Base-by-base conservation (phyloP, 2,113 vertebrate genomes). In the Hiodon alosoides region DNA sequence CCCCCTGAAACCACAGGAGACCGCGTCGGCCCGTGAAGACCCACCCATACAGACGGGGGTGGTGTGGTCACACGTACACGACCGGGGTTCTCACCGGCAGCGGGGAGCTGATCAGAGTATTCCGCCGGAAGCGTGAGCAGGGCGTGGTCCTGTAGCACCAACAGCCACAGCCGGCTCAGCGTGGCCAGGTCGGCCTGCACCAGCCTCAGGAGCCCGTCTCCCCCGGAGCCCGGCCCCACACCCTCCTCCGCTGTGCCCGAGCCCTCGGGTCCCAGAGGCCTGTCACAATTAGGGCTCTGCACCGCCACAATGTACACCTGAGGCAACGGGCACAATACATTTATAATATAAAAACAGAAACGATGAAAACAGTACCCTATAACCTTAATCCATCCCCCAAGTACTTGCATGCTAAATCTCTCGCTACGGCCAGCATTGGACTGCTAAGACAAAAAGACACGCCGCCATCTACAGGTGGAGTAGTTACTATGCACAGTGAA, bases 241-340 rank as follows among this genome's bases (percentile, higher is more conserved):
- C 46, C 67, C n/a, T 90, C 89, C 77, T 90, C 89, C 11, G 76
- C 50, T 69, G 16, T 78, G 52, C 84, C 77, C 59, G 77, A 83
- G 52, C 79, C 72, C 0, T 69, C 77, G 80, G 84, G 89, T 76
- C 83, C 81, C 31, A 79, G 66, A 31, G 80, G 80, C 71, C 64
- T 85, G 47, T 64, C 81, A 75, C 73, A 83, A n/a, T 70, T 89
- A 85, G 93, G 92, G 75, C 84, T 92, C 88, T 94, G 89, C 69
- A 95, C 86, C 52, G 94, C 95, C 71, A 94, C 91, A 67, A 97
- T 93, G 77, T 98, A 97, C 81, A 98, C 94, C 96, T 98, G 85
- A 86, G 31, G 31, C 31, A 31, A 31, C 2, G 31, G 31, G 31
- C 31, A 31, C 31, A 31, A 31, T 31, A 31, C 31, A 31, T 31